Percentiles rank a stretch among this genome's conserved stretches.
These are phyloP conservation scores for Hyla sarda DNA, from an alignment of 2,113 vertebrate species.

Conservation along the genomic window DNA sequence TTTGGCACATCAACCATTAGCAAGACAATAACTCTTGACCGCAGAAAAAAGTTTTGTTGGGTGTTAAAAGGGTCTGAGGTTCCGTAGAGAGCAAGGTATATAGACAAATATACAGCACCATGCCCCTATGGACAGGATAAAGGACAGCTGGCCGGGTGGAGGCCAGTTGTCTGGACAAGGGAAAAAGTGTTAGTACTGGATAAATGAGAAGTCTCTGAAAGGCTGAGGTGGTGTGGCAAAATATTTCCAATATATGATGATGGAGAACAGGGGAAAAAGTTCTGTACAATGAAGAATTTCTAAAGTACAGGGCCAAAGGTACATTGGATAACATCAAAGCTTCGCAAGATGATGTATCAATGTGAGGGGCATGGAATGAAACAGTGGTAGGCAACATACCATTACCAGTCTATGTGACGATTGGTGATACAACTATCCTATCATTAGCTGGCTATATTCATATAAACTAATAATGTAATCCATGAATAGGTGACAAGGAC, in stretches of 20 bases:
- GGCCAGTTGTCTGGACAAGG: background rate
- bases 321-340: slow-evolving; percentile 21
- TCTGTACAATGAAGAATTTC: background rate
- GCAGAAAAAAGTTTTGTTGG: slow-evolving; percentile 15
- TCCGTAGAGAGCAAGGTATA: slow-evolving; percentile 23
- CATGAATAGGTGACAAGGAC: background rate
- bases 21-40: slow-evolving; percentile 20
- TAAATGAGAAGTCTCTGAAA: background rate
- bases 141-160: background rate
- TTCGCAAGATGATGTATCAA: background rate
- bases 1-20: slow-evolving; percentile 51
- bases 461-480: background rate
- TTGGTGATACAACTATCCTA: background rate
- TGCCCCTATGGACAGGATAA: background rate
- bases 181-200: background rate
- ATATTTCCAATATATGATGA: background rate
- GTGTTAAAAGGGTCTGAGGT: slow-evolving; percentile 13
- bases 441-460: background rate
- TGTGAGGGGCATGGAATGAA: background rate
- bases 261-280: background rate
- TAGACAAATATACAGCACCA: background rate
- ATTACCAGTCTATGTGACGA: background rate
- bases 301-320: background rate
- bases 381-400: slow-evolving; percentile 19
- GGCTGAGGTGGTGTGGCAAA: background rate